Evolutionary conservation across 2,888 invertebrate species (phyloP), one percentile per base, ranked within the genome.

Genomic region (Liposcelis brunnea): DNA sequence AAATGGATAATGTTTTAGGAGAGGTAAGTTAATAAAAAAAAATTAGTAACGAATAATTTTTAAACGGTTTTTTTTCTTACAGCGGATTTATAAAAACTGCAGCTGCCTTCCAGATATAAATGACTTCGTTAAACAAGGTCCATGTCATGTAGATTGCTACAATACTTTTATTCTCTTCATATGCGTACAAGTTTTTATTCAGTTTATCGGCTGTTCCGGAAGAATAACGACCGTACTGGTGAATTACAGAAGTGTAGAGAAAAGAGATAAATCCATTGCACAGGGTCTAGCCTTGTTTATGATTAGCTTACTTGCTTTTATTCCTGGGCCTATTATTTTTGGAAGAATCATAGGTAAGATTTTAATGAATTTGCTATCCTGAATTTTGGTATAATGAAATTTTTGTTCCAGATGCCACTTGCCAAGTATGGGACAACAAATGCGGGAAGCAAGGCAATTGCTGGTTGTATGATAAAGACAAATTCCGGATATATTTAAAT

Each of bases 271-370:
- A 56, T 71, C 75, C 8, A 70, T 77, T 53, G 73, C 76, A 0
- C 74, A 76, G 56, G 77, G 77, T 1, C 59, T 77, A 19, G 65
- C 71, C 0, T 61, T 76, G 1, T 71, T 75, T 61, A 60, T 75
- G 55, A 59, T 76, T 40, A 75, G 75, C 42, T 53, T 77, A 18
- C 69, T 76, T 52, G 75, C 74, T 1, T 63, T 78, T 47, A 76
- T 79, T 49, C 80, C 80, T 1, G 77, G 76, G 4, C 80, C 80
- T 1, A 75, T 80, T 46, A 61, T 80, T 37, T 73, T 69, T 51
- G 80, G 80, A 1, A 68, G 71, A 11, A 68, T 80, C 42, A 75
- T 68, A 67, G 55, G 62, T 60, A 49, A 50, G 52, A 33, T 32
- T 45, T 16, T n/a, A n/a, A n/a, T n/a, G n/a, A n/a, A n/a, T n/a